Evolutionary conservation across 1,140 invertebrate genomes (phyloP).

Genomic region (Euborellia annulipes): DNA sequence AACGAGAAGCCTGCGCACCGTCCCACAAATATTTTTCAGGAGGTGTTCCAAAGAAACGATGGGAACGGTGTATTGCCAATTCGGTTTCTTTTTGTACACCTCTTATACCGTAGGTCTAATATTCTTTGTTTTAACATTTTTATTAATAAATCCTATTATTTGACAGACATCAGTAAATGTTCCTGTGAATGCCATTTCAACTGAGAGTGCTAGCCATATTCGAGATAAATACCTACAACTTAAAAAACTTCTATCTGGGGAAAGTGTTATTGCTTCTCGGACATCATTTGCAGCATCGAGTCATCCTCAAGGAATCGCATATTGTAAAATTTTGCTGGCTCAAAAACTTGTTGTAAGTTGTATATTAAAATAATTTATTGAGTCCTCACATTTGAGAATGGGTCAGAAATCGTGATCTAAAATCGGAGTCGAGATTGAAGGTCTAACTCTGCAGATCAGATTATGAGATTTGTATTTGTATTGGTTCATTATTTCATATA

Average conservation of each 20-base stretch:
- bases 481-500: conserved; percentile 7
- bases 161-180: conserved; percentile 64
- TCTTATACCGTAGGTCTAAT: too few relatives aligned
- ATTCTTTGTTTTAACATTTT: too few relatives aligned
- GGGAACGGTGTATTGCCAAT: too few relatives aligned
- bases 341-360: conserved; percentile 52
- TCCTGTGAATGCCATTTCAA: conserved; percentile 71
- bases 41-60: too few relatives aligned
- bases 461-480: too few relatives aligned
- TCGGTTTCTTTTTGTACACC: too few relatives aligned
- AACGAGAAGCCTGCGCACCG: too few relatives aligned
- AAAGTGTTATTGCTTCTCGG: conserved; percentile 41
- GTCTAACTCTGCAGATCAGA: too few relatives aligned
- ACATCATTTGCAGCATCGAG: conserved; percentile 35
- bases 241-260: conserved; percentile 46
- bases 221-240: conserved; percentile 61
- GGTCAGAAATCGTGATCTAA: too few relatives aligned
- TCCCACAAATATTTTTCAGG: too few relatives aligned
- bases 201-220: conserved; percentile 47
- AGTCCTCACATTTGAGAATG: neutral
- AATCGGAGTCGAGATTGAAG: too few relatives aligned
- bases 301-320: conserved; percentile 53
- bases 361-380: conserved; percentile 7
- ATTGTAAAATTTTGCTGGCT: conserved; percentile 48
- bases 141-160: neutral